Evolutionary conservation across 2,888 invertebrate species (phyloP).

Genomic region (Automeris io): DNA sequence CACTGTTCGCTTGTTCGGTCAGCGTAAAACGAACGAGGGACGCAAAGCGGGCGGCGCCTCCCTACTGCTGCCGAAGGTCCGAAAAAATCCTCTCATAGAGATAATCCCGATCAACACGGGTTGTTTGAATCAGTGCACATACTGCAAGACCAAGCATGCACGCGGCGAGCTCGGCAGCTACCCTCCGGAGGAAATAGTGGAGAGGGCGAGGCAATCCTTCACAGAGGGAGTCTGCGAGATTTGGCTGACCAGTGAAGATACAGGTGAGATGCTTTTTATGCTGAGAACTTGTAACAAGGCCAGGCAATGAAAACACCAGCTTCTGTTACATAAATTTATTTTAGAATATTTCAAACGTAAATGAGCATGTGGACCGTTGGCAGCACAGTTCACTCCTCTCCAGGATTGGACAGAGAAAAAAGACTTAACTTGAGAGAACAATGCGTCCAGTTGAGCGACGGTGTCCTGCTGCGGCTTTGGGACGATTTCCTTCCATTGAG

Average conservation of each 20-base stretch:
- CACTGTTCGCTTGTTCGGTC: conserved; percentile 84
- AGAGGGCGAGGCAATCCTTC: conserved; percentile 90
- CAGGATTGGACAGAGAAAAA: no score
- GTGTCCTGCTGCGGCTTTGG: no score
- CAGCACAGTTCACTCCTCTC: no score
- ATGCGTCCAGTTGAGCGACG: no score
- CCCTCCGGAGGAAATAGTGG: conserved; percentile 91
- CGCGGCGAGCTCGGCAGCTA: conserved; percentile 98
- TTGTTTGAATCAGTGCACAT: conserved; percentile 98
- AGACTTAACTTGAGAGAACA: no score
- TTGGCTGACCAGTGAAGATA: conserved; percentile 99
- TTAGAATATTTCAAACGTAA: no score
- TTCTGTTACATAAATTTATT: no score
- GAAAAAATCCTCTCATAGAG: conserved; percentile 97
- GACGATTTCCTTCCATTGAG: no score
- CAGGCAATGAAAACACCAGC: no score
- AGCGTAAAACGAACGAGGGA: conserved; percentile 87
- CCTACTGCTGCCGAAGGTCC: conserved; percentile 92
- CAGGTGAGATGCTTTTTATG: no score
- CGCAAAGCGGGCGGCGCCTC: conserved; percentile 92
- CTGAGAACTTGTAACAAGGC: no score
- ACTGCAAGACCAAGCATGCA: conserved; percentile 99
- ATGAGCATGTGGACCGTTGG: no score
- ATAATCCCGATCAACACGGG: conserved; percentile 98
- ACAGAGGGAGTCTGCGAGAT: conserved; percentile 95